Base-by-base conservation (phyloP, 2,797 vertebrate genomes). In the Arremon brunneinucha region DNA sequence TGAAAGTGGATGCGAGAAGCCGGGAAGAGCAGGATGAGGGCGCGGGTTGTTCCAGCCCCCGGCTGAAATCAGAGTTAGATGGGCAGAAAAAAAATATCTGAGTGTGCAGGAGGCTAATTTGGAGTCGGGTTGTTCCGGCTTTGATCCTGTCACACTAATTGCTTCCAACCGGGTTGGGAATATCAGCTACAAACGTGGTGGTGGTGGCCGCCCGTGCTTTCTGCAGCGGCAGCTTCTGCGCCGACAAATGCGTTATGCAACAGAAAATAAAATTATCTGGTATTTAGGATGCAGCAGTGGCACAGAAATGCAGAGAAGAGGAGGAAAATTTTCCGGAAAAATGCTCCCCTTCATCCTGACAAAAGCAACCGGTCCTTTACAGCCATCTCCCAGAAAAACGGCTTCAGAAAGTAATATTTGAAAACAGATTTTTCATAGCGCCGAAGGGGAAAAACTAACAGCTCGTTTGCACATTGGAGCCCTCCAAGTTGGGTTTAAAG, bases 101-200 rank as follows among this genome's bases (percentile, higher is more conserved):
- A 35, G 32, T 6, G 13, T 2, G 59, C 43, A 27, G 57, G 52
- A 67, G 84, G 76, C 15, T 49, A 5, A 53, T 77, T 74, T 39
- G n/a, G 34, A 68, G 67, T 1, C 24, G 43, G 60, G 57, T 39
- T 44, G 37, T 85, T 47, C 7, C 1, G 28, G 23, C 80, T 94
- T 70, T 60, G 79, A 57, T 91, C 68, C 24, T 5, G 27, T 83
- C 20, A 18, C 52, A 1, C 59, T 63, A 43, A 74, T 63, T 67
- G 87, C 78, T 96, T 87, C 89, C 75, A 82, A 67, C 20, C 49
- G 57, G 30, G 28, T 83, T 22, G 79, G 81, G 76, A 70, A 46
- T 53, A 56, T 37, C 27, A 7, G 9, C 35, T 87, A 9, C 35
- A 84, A 84, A 30, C 26, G 34, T 2, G n/a, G 2, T 8, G 8